Evolutionary conservation across 2,888 invertebrate genomes (phyloP).

Genomic region (Campaea margaritaria): DNA sequence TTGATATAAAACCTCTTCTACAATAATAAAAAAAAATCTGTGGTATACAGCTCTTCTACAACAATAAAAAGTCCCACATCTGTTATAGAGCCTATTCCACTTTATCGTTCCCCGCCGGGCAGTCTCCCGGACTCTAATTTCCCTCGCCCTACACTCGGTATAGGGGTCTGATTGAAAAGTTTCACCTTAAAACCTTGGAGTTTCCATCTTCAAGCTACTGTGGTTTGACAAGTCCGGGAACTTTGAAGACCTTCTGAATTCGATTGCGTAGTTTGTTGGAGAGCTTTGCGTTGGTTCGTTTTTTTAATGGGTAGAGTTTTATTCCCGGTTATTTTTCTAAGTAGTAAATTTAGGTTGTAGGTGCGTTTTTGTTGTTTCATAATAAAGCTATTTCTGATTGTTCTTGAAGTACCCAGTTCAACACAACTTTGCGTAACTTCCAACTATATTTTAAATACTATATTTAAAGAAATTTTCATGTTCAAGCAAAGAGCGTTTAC

Average conservation of each 20-base stretch:
- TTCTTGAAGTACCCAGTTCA: too few relatives aligned
- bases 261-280: conserved; percentile 28
- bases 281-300: neutral
- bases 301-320: neutral
- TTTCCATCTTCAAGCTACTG: conserved; percentile 27
- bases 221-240: conserved; percentile 44
- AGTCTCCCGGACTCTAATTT: conserved; percentile 49
- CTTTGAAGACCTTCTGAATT: conserved; percentile 27
- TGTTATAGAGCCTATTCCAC: conserved; percentile 20
- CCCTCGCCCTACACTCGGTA: conserved; percentile 47
- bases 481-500: too few relatives aligned
- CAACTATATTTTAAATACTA: too few relatives aligned
- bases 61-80: too few relatives aligned
- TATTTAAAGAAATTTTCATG: too few relatives aligned
- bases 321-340: neutral
- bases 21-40: too few relatives aligned
- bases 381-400: too few relatives aligned
- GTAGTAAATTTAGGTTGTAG: neutral
- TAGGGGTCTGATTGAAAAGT: conserved; percentile 80
- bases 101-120: conserved; percentile 18
- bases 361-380: too few relatives aligned
- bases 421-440: too few relatives aligned
- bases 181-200: conserved; percentile 43
- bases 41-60: too few relatives aligned
- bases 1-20: too few relatives aligned